Conservation (phyloP, 2,113 vertebrate species). For the Dendrocopos noguchii region DNA sequence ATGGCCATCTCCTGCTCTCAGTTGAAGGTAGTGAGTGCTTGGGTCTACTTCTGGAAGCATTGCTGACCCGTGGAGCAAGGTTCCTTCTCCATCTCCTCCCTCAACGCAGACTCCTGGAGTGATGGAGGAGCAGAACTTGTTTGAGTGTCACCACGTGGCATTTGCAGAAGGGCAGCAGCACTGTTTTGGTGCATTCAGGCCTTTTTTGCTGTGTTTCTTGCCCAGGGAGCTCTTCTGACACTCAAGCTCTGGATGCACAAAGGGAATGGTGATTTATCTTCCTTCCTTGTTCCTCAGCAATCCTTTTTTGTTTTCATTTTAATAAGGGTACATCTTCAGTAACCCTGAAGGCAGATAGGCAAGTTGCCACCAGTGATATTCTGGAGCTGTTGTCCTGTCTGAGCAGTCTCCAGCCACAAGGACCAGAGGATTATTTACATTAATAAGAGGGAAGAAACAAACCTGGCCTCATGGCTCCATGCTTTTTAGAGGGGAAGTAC, state of each 20-base stretch:
- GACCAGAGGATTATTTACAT: background rate
- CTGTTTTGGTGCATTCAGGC: background rate
- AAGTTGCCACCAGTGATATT: background rate
- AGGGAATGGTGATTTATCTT: background rate
- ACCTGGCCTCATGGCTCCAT: background rate
- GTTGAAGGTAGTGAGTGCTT: background rate
- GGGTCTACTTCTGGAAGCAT: background rate
- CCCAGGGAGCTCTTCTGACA: background rate
- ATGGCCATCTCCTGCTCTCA: accelerated
- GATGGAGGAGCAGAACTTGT: background rate
- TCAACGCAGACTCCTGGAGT: accelerated
- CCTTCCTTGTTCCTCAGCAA: background rate
- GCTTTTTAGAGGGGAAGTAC: background rate
- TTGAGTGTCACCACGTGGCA: accelerated
- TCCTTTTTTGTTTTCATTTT: background rate
- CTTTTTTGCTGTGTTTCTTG: background rate
- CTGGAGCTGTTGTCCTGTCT: background rate
- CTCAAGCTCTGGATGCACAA: background rate
- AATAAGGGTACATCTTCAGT: background rate
- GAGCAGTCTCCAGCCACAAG: background rate
- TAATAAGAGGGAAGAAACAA: background rate
- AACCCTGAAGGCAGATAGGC: background rate
- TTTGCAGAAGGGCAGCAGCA: background rate
- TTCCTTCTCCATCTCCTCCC: background rate
- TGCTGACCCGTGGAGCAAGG: background rate